Evolutionary conservation across 1,140 invertebrate genomes (phyloP), one percentile per base, ranked within the genome.

Genomic region (Gryllus bimaculatus): DNA sequence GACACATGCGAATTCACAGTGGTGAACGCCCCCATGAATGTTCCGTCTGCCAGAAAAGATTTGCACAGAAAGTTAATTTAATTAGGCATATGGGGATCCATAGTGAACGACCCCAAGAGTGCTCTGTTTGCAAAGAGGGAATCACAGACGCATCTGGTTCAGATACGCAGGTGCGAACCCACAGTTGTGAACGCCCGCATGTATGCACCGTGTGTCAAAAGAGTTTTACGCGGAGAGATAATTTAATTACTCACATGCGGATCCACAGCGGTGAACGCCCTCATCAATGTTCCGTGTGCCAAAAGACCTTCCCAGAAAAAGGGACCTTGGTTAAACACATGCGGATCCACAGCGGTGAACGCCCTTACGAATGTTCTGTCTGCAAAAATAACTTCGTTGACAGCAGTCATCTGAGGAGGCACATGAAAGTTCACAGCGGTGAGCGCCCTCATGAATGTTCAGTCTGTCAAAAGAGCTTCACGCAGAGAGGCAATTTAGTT

Each of bases 211-310:
- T 87, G 78, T 94, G 93, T 80, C 78, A 80, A 12, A 93, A 93
- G 82, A 89, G 90, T 0, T 93, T 93, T 82, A 92, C 91, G 49
- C 88, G 92, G 12, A 85, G 92, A 79, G 91, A 92, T 81, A 92
- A 92, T 82, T 83, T 93, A 8, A 92, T 92, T 82, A 92, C 92
- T 8, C 92, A 93, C 82, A 85, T 91, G 21, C 84, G 91, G 10
- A 92, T 90, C 12, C 93, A 95, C 81, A 94, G 92, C 0, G 90
- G 90, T 7, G 89, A 91, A 80, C 82, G 89, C 73, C 92, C 91
- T 0, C 91, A 91, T 83, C 84, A 89, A 80, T 90, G 93, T 81
- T 87, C 86, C 1, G 89, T 90, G 73, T 95, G 94, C 83, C 88
- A 89, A 8, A 94, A 94, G 85, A 87, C 91, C 0, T 95, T 94